These are phyloP conservation scores for Drosophila subobscura DNA, from an alignment of 1,140 invertebrate genomes.

Conservation along the genomic window DNA sequence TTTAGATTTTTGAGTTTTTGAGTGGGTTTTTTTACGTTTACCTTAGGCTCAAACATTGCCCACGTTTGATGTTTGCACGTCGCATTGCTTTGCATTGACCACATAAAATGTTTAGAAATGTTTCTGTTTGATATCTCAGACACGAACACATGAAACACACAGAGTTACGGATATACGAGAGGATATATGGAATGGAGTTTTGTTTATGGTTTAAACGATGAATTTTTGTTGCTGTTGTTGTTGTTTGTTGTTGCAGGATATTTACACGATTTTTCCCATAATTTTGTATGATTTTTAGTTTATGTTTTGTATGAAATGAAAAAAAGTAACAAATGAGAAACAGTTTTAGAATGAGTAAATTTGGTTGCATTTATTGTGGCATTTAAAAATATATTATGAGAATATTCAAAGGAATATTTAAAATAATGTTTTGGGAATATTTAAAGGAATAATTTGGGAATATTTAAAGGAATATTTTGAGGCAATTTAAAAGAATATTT, in stretches of 20 bases:
- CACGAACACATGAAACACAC: conserved; percentile 66
- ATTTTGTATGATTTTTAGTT: conserved; percentile 51
- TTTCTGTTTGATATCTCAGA: conserved; percentile 64
- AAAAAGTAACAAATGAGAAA: conserved; percentile 64
- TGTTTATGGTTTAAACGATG: conserved; percentile 24
- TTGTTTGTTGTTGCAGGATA: conserved; percentile 24
- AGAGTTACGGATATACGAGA: conserved; percentile 19
- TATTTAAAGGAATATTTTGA: neutral
- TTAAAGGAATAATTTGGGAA: neutral
- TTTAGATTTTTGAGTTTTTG: conserved; percentile 14
- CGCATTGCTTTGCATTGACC: conserved; percentile 81
- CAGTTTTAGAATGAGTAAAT: conserved; percentile 46
- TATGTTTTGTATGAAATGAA: conserved; percentile 58
- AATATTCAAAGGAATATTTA: no score
- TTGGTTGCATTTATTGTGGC: conserved; percentile 15
- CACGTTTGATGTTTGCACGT: conserved; percentile 79
- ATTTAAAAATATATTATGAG: neutral
- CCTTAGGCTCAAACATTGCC: conserved; percentile 81
- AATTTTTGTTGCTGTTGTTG: conserved; percentile 15
- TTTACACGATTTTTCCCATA: conserved; percentile 60
- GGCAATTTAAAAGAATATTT: no score
- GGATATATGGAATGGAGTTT: conserved; percentile 16
- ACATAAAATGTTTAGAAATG: conserved; percentile 68
- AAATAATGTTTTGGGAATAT: neutral
- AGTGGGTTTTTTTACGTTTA: conserved; percentile 46